Base-by-base conservation (phyloP, 2,888 invertebrate species). In the Microctonus brassicae region DNA sequence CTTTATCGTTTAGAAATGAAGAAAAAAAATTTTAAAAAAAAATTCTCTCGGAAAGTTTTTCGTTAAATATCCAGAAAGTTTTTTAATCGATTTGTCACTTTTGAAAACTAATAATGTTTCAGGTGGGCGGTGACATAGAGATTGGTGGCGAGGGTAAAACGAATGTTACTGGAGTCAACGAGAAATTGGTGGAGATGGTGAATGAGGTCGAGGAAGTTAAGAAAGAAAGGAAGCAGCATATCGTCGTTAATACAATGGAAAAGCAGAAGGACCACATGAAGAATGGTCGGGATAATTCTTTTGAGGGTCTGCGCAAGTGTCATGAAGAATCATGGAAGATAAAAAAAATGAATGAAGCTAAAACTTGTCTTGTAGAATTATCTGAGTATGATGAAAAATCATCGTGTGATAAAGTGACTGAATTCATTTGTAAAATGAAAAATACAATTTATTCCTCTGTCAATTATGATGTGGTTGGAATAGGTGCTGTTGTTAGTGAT, bases 391-490 rank as follows among this genome's bases (percentile, higher is more conserved):
- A 66, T 20, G 17, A 63, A 57, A 55, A 58, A 63, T 34, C 26
- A 63, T 39, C 62, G 24, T 20, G 47, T 36, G 60, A 26, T 24
- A 81, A 81, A 60, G 77, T 79, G 47, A 73, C 82, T 71, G 81
- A 79, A 68, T 86, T 85, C 70, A 67, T 80, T 53, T 72, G 75
- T 68, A 81, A 78, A 76, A 86, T 86, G 83, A 74, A 70, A 64
- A 78, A 82, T 70, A 74, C 74, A 53, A 75, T 33, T 76, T 73
- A 13, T 76, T 69, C 79, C 42, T 74, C 75, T 53, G 61, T 70
- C 53, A 63, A 77, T 57, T 79, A 77, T 68, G 70, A 73, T 53
- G 75, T 86, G 55, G 76, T 80, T 7, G 86, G 86, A 63, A 85
- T 86, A 70, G 86, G 86, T 63, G 77, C 79, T 42, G 65, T 73